Percentiles rank a stretch among this genome's conserved stretches.
phyloP scores from a whole-genome alignment of 2,888 invertebrate species.

The Disparrhopalites patrizii region DNA sequence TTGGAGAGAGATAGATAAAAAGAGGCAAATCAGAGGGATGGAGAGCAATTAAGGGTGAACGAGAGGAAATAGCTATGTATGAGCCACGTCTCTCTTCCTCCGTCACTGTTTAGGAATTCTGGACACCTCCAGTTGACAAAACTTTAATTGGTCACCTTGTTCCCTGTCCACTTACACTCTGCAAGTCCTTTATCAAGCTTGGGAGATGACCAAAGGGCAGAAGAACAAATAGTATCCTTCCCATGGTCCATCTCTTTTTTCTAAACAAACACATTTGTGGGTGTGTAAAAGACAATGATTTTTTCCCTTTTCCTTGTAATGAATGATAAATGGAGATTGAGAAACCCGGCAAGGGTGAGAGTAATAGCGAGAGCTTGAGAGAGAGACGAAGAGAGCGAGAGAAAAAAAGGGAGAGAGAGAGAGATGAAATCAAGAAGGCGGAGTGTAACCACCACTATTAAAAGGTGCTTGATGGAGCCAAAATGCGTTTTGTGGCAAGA shows the following conservation, averaged over 20 bases:
- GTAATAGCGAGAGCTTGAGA: not conserved
- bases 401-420: slow-evolving; percentile 2
- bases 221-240: not conserved
- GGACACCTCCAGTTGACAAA: slow-evolving; percentile 1
- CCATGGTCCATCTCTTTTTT: not conserved
- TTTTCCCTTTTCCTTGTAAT: not conserved
- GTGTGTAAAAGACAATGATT: no score
- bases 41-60: no score
- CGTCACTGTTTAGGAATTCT: slow-evolving; percentile 1
- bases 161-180: slow-evolving; percentile 2
- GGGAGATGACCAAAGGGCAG: not conserved
- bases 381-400: not conserved
- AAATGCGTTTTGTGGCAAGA: not conserved
- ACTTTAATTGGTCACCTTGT: slow-evolving; percentile 6
- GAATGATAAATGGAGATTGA: slow-evolving; percentile 1
- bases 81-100: no score
- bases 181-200: not conserved
- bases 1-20: no score
- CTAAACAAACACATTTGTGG: no score
- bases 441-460: no score
- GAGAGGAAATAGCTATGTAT: no score
- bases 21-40: no score
- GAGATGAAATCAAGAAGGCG: not conserved
- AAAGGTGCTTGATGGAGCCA: no score
- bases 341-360: not conserved